These are phyloP conservation scores for Eublepharis macularius DNA, from an alignment of 2,113 vertebrate species.

Conservation along the genomic window DNA sequence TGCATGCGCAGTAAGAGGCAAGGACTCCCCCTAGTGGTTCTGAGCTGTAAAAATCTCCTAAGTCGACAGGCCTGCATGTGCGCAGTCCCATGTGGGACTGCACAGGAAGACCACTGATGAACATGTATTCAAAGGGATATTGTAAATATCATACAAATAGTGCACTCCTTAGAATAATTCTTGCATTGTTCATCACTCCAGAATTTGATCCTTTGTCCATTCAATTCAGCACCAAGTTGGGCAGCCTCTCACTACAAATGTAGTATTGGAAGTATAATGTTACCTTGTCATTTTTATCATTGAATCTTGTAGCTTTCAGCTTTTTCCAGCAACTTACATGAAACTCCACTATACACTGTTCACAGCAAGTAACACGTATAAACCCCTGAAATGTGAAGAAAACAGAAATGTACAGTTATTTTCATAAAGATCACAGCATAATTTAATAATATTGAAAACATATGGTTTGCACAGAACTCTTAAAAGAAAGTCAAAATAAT, in stretches of 20 bases:
- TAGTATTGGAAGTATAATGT: neutral
- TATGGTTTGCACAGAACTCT: neutral
- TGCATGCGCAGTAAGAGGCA: too few species aligned
- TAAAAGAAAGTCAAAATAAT: neutral
- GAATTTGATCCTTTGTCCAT: neutral
- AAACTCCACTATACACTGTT: constrained; percentile 88
- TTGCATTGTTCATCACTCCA: too few species aligned
- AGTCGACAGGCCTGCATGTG: too few species aligned
- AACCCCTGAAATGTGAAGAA: constrained; percentile 81
- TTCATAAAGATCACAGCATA: accelerated
- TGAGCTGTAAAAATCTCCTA: too few species aligned
- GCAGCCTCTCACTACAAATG: neutral
- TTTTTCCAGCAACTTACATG: constrained; percentile 94
- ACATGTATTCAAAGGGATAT: neutral
- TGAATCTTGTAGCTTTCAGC: constrained; percentile 79
- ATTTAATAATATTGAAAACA: neutral
- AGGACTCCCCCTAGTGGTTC: too few species aligned
- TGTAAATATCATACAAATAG: too few species aligned
- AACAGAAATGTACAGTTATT: neutral
- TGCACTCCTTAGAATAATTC: too few species aligned
- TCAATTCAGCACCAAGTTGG: neutral
- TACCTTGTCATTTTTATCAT: constrained; percentile 94
- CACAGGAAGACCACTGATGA: too few species aligned
- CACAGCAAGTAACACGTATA: constrained; percentile 86
- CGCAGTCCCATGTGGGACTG: too few species aligned